Evolutionary conservation across 37 sponge, comb jelly and placozoan species (phyloP), one percentile per base, ranked within the genome.

Genomic region (Crambe crambe): DNA sequence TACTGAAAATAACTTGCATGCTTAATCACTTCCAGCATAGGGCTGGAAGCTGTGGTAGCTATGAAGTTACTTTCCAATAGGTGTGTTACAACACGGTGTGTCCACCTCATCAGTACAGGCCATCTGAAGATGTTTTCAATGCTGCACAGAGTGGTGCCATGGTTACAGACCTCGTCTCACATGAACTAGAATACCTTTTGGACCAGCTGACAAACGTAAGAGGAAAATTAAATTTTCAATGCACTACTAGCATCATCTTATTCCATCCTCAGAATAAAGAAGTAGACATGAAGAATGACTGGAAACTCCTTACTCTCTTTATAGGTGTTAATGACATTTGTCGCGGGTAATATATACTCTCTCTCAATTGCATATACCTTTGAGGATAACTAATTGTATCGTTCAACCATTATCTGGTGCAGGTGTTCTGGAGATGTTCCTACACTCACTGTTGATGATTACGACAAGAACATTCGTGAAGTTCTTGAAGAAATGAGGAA

Each of bases 111-210:
- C 94, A 93, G 80, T 88, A 92, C 37, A 54, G 79, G 36, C 90
- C 94, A 1, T 21, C 27, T 2, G 71, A 89, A 61, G 94, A 93
- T 79, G 90, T 89, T 10, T 76, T 93, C 44, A 85, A 93, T 83
- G 90, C 94, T 42, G 94, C 94, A 25, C 94, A 93, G 77, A 86
- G 84, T 83, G 94, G 94, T 57, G 94, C 90, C 26, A 93, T 93
- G 94, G 12, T 47, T 0, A 83, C 76, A n/a, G 68, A 89, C 37
- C 63, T 93, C 2, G 86, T 85, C 56, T 60, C 59, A 44, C 89
- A 88, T 42, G 93, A 92, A 57, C 81, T 88, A 39, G 58, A 56
- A 3, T 92, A 92, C 69, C 78, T 92, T 51, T 23, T 79, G 40
- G 32, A 67, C 3, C 81, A 88, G 61, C 74, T 92, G 2, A 77